Base-by-base conservation (phyloP, 1,140 invertebrate genomes). In the Heliconius congener region DNA sequence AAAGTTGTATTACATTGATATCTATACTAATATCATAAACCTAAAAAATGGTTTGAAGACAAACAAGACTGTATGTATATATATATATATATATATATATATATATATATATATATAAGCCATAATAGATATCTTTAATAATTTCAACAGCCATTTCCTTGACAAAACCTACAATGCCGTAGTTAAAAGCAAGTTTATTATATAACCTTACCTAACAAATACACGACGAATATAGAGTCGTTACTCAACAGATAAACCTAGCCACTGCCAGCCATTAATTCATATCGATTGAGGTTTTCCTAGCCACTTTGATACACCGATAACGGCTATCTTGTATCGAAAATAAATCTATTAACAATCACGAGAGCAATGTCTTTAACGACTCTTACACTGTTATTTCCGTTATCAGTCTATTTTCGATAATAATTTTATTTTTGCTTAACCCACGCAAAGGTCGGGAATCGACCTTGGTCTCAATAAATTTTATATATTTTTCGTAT, bases 381-480 rank as follows among this genome's bases (percentile, higher is more conserved):
- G 76, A 77, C 76, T 72, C 34, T 72, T 30, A 34, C 52, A 34
- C 37, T 77, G 27, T 71, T n/a, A 34, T 77, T 77, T 37, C 71
- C 72, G 71, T 78, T 78, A 78, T 78, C 66, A 71, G 66, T n/a
- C 42, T 77, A 76, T 60, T 76, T 76, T 76, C 39, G 11, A 71
- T 76, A 42, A 34, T 73, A 72, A 57, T 78, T 78, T 39, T 55
- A 78, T 73, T 73, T 78, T 78, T 2, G 71, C 76, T 34, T 78
- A 73, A 76, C 74, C 73, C 66, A 79, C 73, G 78, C 66, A 71
- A 79, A 79, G 60, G 66, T 79, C 60, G 42, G 71, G 11, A 8
- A 42, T 55, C 19, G 70, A 39, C 78, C 78, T 75, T 79, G 78
- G 76, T 76, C 78, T 79, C 50, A 71, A 75, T 79, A 39, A 42